Percentiles rank a stretch among this genome's conserved stretches.
Conservation (phyloP, 2,113 vertebrate genomes). For the Nerophis ophidion region DNA sequence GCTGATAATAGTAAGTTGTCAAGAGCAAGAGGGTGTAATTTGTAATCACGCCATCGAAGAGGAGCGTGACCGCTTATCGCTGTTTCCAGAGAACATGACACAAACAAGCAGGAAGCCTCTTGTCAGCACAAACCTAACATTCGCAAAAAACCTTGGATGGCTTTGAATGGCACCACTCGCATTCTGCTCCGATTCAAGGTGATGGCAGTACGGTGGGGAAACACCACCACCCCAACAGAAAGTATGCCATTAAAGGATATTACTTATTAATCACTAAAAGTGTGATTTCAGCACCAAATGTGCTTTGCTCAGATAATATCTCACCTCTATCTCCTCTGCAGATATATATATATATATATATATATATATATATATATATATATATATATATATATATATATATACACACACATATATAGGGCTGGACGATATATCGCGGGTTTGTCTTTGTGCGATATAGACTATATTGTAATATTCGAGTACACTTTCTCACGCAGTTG, state of each 20-base stretch:
- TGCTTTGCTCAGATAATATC: constrained; percentile 2
- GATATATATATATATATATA: no score
- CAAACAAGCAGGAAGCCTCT: constrained; percentile 23
- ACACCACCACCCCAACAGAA: background rate
- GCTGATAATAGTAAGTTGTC: constrained; percentile 50
- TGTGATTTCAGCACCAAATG: constrained; percentile 11
- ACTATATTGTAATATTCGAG: no score
- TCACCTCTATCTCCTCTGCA: background rate
- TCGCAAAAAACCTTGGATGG: constrained; percentile 32
- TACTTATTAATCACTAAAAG: constrained; percentile 1
- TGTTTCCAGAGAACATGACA: constrained; percentile 17
- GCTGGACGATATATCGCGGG: no score
- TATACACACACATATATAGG: no score
- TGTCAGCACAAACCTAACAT: constrained; percentile 39
- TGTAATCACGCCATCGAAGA: constrained; percentile 56
- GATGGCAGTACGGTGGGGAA: background rate
- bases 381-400: no score
- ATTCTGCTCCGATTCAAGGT: constrained; percentile 23
- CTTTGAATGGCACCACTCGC: constrained; percentile 13
- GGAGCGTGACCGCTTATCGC: constrained; percentile 43
- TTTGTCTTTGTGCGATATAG: no score
- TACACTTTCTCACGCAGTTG: no score
- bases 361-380: no score
- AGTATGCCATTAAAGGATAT: background rate
- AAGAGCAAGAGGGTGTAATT: constrained; percentile 24